Base-by-base conservation (phyloP, 2,888 invertebrate genomes). In the Drosophila buzzatii region DNA sequence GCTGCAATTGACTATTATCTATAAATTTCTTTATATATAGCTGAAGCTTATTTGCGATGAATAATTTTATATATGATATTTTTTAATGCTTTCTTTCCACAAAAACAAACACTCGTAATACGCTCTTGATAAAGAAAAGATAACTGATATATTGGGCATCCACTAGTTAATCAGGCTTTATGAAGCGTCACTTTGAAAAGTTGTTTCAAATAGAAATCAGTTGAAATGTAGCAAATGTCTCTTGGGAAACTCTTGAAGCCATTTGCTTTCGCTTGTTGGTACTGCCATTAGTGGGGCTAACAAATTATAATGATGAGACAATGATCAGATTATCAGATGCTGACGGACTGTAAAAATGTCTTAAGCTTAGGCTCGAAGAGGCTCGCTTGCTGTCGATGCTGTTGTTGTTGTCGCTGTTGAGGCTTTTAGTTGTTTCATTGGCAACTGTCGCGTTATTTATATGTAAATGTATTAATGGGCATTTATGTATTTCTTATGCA, bases 391-490 rank as follows among this genome's bases (percentile, higher is more conserved):
- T 20, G 31, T 20, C 52, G 60, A 18, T 53, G 18, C 31, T 37
- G 12, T 14, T 45, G 42, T 45, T 37, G n/a, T 37, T 1, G 60
- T 27, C 51, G 16, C 18, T 35, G n/a, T 31, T 41, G 23, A 37
- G 61, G 47, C 68, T 62, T 41, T 58, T 37, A 44, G 72, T 49
- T 66, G 35, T 33, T 49, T 37, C 42, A 60, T 58, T 66, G 76
- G 70, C 71, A 67, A 77, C 77, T 76, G 56, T 58, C 37, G 62
- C 63, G 42, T 71, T 71, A 87, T 84, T 79, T 85, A 67, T 85
- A 88, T 82, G 88, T 78, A 82, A 82, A 88, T 85, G 59, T 80
- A 76, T 80, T 88, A 82, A 84, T 85, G 73, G 86, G 57, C 78
- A 75, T 78, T 81, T 85, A 85, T 85, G 76, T 81, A 65, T 83